phyloP scores from a whole-genome alignment of 2,797 vertebrate genomes.

The Champsocephalus gunnari region DNA sequence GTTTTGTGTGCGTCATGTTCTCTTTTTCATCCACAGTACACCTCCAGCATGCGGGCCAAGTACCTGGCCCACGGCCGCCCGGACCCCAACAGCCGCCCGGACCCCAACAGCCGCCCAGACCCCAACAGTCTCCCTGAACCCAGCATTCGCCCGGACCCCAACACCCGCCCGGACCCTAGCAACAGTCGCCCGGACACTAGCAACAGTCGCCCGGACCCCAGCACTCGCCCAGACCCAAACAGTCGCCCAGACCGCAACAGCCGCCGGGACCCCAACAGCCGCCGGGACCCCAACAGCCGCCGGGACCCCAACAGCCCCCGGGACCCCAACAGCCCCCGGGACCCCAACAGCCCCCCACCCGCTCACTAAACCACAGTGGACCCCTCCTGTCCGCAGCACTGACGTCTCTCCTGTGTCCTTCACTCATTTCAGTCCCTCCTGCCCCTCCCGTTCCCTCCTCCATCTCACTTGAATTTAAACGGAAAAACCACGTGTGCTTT shows the following conservation, averaged over 20 bases:
- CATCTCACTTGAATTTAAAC: constrained; percentile 31
- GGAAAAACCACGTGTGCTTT: constrained; percentile 53
- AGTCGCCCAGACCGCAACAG: constrained; percentile 55
- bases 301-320: constrained; percentile 82
- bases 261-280: constrained; percentile 86
- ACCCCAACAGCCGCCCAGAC: constrained; percentile 88
- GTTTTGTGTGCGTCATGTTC: constrained; percentile 8
- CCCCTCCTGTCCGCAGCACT: constrained; percentile 34
- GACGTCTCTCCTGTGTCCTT: constrained; percentile 10
- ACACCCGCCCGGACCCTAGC: constrained; percentile 38
- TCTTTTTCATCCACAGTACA: constrained; percentile 89
- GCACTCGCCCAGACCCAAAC: constrained; percentile 73
- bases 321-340: constrained; percentile 80
- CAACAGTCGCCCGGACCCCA: constrained; percentile 89
- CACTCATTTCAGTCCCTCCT: constrained; percentile 1
- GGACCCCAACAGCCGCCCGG: constrained; percentile 82
- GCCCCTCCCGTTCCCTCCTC: constrained; percentile 44
- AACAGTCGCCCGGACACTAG: constrained; percentile 76
- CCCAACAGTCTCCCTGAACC: constrained; percentile 87
- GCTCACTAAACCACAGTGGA: constrained; percentile 80
- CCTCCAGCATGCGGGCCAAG: constrained; percentile 99
- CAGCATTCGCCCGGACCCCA: constrained; percentile 64
- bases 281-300: no score
- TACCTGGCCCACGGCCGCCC: constrained; percentile 95
- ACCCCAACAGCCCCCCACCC: constrained; percentile 82